Base-by-base conservation (phyloP, 2,888 invertebrate genomes). In the Ceriagrion tenellum region DNA sequence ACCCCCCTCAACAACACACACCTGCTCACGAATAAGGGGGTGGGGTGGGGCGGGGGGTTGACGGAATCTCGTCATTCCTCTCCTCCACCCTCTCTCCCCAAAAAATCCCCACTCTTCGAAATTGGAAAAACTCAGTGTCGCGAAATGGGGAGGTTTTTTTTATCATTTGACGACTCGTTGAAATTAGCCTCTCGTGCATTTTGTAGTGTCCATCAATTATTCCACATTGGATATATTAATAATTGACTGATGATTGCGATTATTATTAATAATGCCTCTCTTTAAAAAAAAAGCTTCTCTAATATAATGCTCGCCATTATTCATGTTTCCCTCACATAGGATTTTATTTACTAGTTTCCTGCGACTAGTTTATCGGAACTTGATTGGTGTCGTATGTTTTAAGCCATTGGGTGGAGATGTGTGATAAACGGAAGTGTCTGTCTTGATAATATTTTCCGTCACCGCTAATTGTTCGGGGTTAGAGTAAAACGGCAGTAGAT, bases 201-300 rank as follows among this genome's bases (percentile, higher is more conserved):
- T 69, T 69, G 69, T 69, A 69, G 69, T 69, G 26, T n/a, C 69
- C 69, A 69, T 69, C 69, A 69, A 69, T 69, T n/a, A 69, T 69
- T 69, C 69, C 69, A n/a, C 20, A n/a, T 23, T 69, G 69, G n/a
- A 20, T 69, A 20, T 69, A 69, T 69, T 69, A 69, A 69, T 69
- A 69, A 69, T n/a, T 69, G 69, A 69, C 69, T 26, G 69, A 69
- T 69, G 69, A n/a, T 69, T n/a, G n/a, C n/a, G 69, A 69, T 69
- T 69, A 69, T 69, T n/a, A n/a, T 69, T 69, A 20, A 4, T n/a
- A 23, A 10, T n/a, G n/a, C 6, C 1, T 69, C n/a, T 6, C 12
- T 69, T 69, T n/a, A 69, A 69, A 69, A 69, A 23, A 69, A 69
- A 69, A n/a, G 69, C 69, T n/a, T 10, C n/a, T 8, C 26, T n/a